Conservation (phyloP, 2,888 invertebrate species). For the Trimorus sp. region DNA sequence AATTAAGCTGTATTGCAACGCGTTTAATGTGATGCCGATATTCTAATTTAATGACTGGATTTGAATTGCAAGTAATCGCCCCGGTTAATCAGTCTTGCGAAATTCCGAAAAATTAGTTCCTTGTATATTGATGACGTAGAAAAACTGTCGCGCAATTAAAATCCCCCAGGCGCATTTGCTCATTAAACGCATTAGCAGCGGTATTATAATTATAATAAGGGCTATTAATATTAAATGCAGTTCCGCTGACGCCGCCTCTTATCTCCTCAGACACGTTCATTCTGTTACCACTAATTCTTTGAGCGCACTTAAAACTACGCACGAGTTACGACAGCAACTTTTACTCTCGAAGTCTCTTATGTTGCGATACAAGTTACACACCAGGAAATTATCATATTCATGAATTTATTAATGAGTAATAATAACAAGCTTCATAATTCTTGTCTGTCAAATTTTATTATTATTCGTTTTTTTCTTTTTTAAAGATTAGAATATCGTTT, state of each 20-base stretch:
- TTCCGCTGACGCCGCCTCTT: slow-evolving; percentile 71
- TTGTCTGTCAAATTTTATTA: too few species aligned
- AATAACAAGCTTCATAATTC: slow-evolving; percentile 20
- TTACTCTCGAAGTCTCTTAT: slow-evolving; percentile 53
- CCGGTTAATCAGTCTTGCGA: background rate
- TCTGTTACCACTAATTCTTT: slow-evolving; percentile 55
- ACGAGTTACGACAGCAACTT: slow-evolving; percentile 57
- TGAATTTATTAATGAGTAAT: slow-evolving; percentile 42
- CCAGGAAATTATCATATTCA: slow-evolving; percentile 46
- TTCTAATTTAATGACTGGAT: slow-evolving; percentile 24
- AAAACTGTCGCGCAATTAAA: slow-evolving; percentile 28
- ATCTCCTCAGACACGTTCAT: slow-evolving; percentile 62
- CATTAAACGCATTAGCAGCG: slow-evolving; percentile 67
- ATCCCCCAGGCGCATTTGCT: slow-evolving; percentile 62
- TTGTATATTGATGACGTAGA: slow-evolving; percentile 9
- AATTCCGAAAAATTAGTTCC: background rate
- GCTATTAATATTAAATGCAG: slow-evolving; percentile 74
- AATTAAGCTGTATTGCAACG: slow-evolving; percentile 24
- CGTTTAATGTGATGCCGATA: slow-evolving; percentile 20
- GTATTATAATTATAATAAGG: slow-evolving; percentile 71
- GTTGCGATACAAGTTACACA: slow-evolving; percentile 43
- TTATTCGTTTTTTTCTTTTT: too few species aligned
- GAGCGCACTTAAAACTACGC: slow-evolving; percentile 63
- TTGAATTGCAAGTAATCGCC: slow-evolving; percentile 35
- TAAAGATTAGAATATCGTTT: too few species aligned